A percentile compares a stretch with the other conserved stretches of the same genome.
phyloP scores from a whole-genome alignment of 2,888 invertebrate species.

The Cheilosia urbana region DNA sequence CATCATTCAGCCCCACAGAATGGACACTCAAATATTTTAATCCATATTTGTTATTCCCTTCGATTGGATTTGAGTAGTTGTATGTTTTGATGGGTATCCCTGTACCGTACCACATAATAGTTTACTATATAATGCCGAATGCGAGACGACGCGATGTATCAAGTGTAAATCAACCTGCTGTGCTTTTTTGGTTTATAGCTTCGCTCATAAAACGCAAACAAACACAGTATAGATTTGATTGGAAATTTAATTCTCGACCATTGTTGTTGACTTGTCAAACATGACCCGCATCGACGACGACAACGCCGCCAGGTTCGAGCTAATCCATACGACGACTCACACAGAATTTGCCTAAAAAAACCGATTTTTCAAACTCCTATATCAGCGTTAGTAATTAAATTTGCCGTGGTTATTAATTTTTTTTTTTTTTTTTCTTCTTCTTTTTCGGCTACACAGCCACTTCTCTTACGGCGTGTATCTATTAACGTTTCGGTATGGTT shows the following conservation, averaged over 20 bases:
- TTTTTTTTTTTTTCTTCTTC: neutral
- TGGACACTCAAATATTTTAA: slow-evolving; percentile 73
- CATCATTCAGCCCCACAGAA: slow-evolving; percentile 51
- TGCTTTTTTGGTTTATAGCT: slow-evolving; percentile 61
- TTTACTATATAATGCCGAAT: slow-evolving; percentile 30
- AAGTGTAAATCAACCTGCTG: slow-evolving; percentile 69
- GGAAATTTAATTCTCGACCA: slow-evolving; percentile 54
- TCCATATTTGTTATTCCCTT: slow-evolving; percentile 55
- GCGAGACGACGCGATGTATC: slow-evolving; percentile 34
- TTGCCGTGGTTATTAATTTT: slow-evolving; percentile 59
- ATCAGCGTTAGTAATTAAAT: slow-evolving; percentile 65
- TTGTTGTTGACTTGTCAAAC: slow-evolving; percentile 66
- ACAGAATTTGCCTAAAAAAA: slow-evolving; percentile 37
- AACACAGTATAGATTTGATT: slow-evolving; percentile 67
- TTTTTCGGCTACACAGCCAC: slow-evolving; percentile 34
- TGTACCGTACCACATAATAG: slow-evolving; percentile 31
- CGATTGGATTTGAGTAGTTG: neutral
- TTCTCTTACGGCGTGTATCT: slow-evolving; percentile 7
- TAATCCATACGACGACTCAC: slow-evolving; percentile 20
- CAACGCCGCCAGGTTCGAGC: slow-evolving; percentile 18
- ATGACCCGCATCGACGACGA: slow-evolving; percentile 44
- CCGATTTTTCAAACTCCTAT: slow-evolving; percentile 63
- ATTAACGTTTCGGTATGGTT: neutral
- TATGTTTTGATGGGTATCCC: slow-evolving; percentile 6
- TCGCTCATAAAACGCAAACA: slow-evolving; percentile 63